phyloP scores from a whole-genome alignment of 2,888 invertebrate genomes.

The Agrochola litura region DNA sequence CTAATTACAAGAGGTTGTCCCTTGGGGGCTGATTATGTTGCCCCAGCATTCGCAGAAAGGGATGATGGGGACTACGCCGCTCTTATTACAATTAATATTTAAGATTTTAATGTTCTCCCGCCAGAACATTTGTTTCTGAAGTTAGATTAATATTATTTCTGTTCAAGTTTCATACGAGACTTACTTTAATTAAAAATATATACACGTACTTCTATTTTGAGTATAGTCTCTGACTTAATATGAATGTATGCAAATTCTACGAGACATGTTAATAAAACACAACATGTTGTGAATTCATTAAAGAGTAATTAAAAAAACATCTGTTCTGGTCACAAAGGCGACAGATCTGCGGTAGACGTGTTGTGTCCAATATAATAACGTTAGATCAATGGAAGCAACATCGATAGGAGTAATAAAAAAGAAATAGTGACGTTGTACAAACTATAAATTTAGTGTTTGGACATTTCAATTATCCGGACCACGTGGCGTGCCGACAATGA shows the following conservation, averaged over 20 bases:
- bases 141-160: slow-evolving; percentile 49
- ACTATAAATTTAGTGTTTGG: slow-evolving; percentile 89
- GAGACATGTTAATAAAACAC: slow-evolving; percentile 47
- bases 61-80: slow-evolving; percentile 80
- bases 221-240: slow-evolving; percentile 14
- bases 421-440: slow-evolving; percentile 80
- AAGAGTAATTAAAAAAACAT: slow-evolving; percentile 60
- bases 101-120: slow-evolving; percentile 82
- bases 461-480: slow-evolving; percentile 89
- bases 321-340: slow-evolving; percentile 58
- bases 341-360: slow-evolving; percentile 57
- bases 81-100: slow-evolving; percentile 88
- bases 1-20: slow-evolving; percentile 91
- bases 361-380: slow-evolving; percentile 64
- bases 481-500: slow-evolving; percentile 87
- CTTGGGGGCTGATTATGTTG: slow-evolving; percentile 89
- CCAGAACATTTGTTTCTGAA: slow-evolving; percentile 62
- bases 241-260: slow-evolving; percentile 44
- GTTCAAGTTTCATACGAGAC: slow-evolving; percentile 16
- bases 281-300: slow-evolving; percentile 46
- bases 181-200: slow-evolving; percentile 4
- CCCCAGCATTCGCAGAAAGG: slow-evolving; percentile 87
- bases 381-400: slow-evolving; percentile 71
- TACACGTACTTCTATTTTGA: slow-evolving; percentile 8
- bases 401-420: slow-evolving; percentile 79